These are phyloP conservation scores for Serranus cabrilla DNA, from an alignment of 2,797 vertebrate species.

Conservation along the genomic window DNA sequence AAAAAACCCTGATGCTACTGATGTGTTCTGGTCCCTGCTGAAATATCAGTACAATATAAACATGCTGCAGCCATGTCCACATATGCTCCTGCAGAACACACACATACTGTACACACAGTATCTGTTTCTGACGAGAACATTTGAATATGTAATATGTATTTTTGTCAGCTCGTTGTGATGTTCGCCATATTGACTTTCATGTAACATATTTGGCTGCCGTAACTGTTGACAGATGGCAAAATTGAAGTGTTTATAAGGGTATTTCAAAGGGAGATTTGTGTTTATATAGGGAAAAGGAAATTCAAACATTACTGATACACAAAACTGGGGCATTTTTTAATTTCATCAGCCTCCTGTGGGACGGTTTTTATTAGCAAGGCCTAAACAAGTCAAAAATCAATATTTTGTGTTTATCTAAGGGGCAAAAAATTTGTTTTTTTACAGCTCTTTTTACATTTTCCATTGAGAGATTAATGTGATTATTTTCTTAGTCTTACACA, in stretches of 20 bases:
- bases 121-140: background rate
- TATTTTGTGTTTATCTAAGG: conserved; percentile 36
- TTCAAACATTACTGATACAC: conserved; percentile 20
- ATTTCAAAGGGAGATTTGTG: conserved; percentile 24
- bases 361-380: conserved; percentile 20
- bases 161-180: conserved; percentile 7
- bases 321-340: conserved; percentile 3
- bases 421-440: background rate
- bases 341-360: conserved; percentile 29
- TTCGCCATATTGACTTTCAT: conserved; percentile 11
- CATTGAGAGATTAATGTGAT: background rate
- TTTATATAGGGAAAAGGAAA: background rate
- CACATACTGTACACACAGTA: background rate
- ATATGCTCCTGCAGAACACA: background rate
- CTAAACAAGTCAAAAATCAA: conserved; percentile 41
- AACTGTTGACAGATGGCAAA: conserved; percentile 39
- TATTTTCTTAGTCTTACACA: background rate
- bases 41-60: conserved; percentile 21
- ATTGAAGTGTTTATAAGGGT: conserved; percentile 6
- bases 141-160: conserved; percentile 22
- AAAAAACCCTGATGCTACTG: background rate
- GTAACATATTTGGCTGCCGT: conserved; percentile 21
- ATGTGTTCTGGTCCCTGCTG: conserved; percentile 18
- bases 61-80: background rate
- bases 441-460: background rate